Conservation (phyloP, 2,797 vertebrate genomes). For the Zenarchopterus dispar region DNA sequence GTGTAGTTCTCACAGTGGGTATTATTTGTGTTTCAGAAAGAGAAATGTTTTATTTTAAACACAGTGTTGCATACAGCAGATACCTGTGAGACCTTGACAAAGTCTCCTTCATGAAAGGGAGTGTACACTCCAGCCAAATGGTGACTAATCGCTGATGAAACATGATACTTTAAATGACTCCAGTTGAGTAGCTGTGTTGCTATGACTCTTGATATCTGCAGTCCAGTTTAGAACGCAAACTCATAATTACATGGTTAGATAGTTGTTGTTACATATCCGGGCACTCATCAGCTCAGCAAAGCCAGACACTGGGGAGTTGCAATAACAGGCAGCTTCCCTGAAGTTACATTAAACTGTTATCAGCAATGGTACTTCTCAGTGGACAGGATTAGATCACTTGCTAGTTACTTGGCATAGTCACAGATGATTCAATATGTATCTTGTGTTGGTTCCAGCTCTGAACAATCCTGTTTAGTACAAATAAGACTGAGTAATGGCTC, state of each 20-base stretch:
- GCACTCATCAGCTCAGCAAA: no score
- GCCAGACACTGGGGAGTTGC: no score
- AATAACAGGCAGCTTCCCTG: no score
- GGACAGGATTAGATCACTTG: no score
- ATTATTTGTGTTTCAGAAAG: not conserved
- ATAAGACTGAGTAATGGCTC: no score
- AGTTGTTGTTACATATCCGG: no score
- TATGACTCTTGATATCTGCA: constrained; percentile 3
- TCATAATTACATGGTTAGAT: not conserved
- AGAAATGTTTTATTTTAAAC: not conserved
- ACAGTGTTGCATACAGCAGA: not conserved
- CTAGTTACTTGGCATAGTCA: no score
- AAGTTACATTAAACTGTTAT: no score
- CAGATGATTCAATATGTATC: no score
- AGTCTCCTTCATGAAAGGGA: constrained; percentile 26
- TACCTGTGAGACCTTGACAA: constrained; percentile 20
- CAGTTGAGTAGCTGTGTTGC: constrained; percentile 7
- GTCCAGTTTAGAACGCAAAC: not conserved
- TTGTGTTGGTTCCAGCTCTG: no score
- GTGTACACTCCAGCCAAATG: constrained; percentile 7
- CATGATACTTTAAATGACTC: constrained; percentile 16
- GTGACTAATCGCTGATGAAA: constrained; percentile 28
- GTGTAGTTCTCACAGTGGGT: not conserved
- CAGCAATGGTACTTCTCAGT: no score
- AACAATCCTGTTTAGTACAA: no score